Evolutionary conservation across 1,140 invertebrate species (phyloP).

Genomic region (Anastrepha ludens): DNA sequence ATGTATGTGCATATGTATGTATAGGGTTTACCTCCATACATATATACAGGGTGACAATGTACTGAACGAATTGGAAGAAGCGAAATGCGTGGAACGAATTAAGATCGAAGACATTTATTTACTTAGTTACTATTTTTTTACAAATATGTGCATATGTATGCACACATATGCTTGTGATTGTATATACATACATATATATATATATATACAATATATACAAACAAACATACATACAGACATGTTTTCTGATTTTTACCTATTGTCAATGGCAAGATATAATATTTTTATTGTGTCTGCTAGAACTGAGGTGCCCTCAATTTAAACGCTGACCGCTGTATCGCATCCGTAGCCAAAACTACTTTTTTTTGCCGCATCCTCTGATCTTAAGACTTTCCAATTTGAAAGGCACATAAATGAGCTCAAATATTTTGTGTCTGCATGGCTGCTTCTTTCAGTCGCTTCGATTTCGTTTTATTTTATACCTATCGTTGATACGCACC

Average conservation of each 20-base stretch:
- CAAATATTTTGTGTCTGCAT: neutral
- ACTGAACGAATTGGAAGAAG: neutral
- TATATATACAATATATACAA: neutral
- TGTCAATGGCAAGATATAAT: slow-evolving; percentile 29
- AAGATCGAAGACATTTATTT: slow-evolving; percentile 44
- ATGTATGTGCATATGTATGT: neutral
- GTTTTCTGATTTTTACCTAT: neutral
- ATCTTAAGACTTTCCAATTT: slow-evolving; percentile 40
- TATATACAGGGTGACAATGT: neutral
- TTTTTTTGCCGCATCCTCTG: slow-evolving; percentile 35
- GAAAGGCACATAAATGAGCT: neutral
- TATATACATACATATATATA: neutral
- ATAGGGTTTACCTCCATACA: no score
- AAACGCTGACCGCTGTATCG: neutral
- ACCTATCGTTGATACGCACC: slow-evolving; percentile 3
- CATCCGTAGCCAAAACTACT: neutral
- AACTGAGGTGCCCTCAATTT: slow-evolving; percentile 21
- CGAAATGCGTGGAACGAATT: neutral
- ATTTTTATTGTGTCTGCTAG: slow-evolving; percentile 13
- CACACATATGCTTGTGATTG: neutral
- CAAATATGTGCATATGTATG: neutral
- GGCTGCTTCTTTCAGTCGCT: neutral
- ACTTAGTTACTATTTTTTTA: slow-evolving; percentile 22
- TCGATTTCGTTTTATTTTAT: slow-evolving; percentile 8
- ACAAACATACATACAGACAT: neutral